These are phyloP conservation scores for Heliocidaris tuberculata DNA, from an alignment of 35 echinoderm and acorn worm genomes.

Conservation along the genomic window DNA sequence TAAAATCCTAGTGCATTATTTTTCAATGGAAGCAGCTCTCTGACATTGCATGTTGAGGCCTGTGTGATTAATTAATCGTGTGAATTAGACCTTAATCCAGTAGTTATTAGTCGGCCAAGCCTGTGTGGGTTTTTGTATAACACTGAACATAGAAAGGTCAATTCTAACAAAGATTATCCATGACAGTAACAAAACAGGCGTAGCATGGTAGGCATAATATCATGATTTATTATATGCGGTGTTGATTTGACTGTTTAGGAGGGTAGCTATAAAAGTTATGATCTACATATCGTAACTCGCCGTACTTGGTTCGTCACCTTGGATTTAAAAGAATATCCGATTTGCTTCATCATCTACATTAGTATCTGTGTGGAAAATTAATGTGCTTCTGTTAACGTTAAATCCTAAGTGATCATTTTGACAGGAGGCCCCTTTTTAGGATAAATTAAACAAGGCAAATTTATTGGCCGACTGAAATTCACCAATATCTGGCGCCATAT, in stretches of 20 bases:
- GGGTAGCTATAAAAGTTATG: too few species aligned
- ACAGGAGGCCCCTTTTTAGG: too few species aligned
- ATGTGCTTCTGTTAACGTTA: too few species aligned
- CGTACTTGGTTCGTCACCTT: too few species aligned
- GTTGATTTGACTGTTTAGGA: not conserved
- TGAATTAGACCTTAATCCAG: not conserved
- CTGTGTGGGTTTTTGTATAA: not conserved
- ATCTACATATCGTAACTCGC: too few species aligned
- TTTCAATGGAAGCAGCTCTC: not conserved
- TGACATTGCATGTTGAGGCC: not conserved
- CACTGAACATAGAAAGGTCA: not conserved
- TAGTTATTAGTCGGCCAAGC: not conserved
- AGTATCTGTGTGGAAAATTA: too few species aligned
- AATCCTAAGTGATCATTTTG: too few species aligned
- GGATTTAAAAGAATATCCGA: too few species aligned
- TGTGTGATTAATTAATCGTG: not conserved
- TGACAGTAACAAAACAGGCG: not conserved
- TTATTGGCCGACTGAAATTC: too few species aligned
- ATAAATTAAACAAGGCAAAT: too few species aligned
- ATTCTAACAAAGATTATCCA: not conserved
- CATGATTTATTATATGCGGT: not conserved
- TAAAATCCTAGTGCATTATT: not conserved
- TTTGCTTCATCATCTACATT: too few species aligned
- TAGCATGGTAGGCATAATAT: not conserved
- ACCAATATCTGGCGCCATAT: too few species aligned